phyloP scores from a whole-genome alignment of 2,888 invertebrate genomes.

The Hypena proboscidalis region DNA sequence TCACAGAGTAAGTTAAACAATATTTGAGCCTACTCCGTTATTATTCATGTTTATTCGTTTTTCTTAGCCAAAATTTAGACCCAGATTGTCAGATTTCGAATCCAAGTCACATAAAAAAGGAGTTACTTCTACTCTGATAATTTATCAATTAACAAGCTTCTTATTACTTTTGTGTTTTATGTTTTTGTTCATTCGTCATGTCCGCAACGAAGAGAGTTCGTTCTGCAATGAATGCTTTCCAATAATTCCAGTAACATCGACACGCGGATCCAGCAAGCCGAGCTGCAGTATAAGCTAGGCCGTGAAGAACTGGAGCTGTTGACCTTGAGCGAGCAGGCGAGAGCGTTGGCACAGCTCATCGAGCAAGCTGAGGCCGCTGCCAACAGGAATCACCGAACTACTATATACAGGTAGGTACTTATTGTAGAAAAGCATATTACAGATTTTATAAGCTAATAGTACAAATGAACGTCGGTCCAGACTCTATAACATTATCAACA shows the following conservation, averaged over 20 bases:
- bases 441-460: no score
- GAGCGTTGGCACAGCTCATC: conserved; percentile 91
- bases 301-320: conserved; percentile 94
- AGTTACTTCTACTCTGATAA: not conserved
- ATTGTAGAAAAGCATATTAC: no score
- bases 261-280: conserved; percentile 95
- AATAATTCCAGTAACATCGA: conserved; percentile 92
- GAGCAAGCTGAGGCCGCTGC: conserved; percentile 86
- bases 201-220: no score
- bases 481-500: no score
- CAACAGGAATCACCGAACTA: conserved; percentile 76
- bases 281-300: conserved; percentile 94
- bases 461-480: no score
- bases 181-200: no score
- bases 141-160: not conserved
- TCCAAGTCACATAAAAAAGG: no score
- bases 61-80: no score
- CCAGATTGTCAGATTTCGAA: no score
- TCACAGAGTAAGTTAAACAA: conserved; percentile 93
- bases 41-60: no score
- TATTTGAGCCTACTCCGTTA: no score
- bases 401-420: conserved; percentile 84
- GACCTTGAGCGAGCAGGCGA: conserved; percentile 93
- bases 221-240: not conserved
- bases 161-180: not conserved